Conservation (phyloP, 2,797 vertebrate species). For the Anabas testudineus region DNA sequence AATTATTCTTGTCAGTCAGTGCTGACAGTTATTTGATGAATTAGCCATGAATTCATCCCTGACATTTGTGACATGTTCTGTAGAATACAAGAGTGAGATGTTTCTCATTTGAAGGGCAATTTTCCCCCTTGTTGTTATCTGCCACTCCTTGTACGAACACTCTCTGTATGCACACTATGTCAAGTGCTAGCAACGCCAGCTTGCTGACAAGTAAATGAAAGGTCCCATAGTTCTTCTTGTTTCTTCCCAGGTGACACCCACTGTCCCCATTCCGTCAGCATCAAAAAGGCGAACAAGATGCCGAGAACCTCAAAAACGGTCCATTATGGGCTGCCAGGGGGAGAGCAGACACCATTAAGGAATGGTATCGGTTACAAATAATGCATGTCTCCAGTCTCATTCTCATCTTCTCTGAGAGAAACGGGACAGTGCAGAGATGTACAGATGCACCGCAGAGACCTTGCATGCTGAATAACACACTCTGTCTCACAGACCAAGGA, state of each 20-base stretch:
- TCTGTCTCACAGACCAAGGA: conserved; percentile 62
- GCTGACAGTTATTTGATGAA: conserved; percentile 7
- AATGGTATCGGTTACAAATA: conserved; percentile 86
- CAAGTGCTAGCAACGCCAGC: conserved; percentile 73
- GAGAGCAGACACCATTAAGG: conserved; percentile 83
- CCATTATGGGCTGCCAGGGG: conserved; percentile 84
- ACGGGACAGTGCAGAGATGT: conserved; percentile 59
- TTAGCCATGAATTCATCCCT: conserved; percentile 8
- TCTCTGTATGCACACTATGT: conserved; percentile 73
- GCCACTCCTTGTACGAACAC: conserved; percentile 59
- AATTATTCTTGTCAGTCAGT: conserved; percentile 20
- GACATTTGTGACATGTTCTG: conserved; percentile 9
- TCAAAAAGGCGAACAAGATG: conserved; percentile 80
- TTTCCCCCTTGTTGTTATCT: conserved; percentile 66
- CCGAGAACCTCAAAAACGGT: conserved; percentile 82
- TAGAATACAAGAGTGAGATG: conserved; percentile 31
- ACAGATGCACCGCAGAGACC: conserved; percentile 65
- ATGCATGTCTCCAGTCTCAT: conserved; percentile 83
- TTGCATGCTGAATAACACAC: conserved; percentile 54
- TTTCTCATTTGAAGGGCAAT: conserved; percentile 61
- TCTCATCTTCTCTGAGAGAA: conserved; percentile 76
- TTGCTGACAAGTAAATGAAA: conserved; percentile 84
- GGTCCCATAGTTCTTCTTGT: conserved; percentile 80
- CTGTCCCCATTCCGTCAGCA: conserved; percentile 87
- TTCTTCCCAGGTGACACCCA: conserved; percentile 83